phyloP scores from a whole-genome alignment of 1,140 invertebrate species.

The Zaprionus ghesquierei region DNA sequence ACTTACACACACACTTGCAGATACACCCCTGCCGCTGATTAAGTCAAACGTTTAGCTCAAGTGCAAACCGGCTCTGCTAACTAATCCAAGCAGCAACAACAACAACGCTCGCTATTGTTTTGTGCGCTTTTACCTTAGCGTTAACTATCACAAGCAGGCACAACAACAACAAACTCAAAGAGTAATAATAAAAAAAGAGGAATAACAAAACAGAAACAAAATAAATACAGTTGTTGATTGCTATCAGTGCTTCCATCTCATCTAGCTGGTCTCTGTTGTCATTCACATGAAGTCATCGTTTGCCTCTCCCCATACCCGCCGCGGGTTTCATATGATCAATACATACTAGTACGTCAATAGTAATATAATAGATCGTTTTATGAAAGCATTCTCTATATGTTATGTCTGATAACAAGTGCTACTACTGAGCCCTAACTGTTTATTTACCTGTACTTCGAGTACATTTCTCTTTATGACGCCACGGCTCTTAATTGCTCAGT shows the following conservation, averaged over 20 bases:
- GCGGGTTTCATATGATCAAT: not conserved
- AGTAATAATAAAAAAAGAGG: slow-evolving; percentile 14
- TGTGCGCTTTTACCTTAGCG: slow-evolving; percentile 15
- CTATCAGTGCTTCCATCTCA: slow-evolving; percentile 40
- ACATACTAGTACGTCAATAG: not conserved
- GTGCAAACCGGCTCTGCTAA: slow-evolving; percentile 71
- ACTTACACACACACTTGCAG: slow-evolving; percentile 19
- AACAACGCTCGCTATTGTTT: slow-evolving; percentile 31
- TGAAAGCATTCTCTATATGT: not conserved
- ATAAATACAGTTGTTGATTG: slow-evolving; percentile 41
- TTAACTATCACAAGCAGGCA: slow-evolving; percentile 23
- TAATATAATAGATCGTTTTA: not conserved
- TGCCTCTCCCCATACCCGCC: not conserved
- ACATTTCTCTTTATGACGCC: not conserved
- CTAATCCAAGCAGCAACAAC: slow-evolving; percentile 53
- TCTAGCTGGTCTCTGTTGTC: slow-evolving; percentile 9
- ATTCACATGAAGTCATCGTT: slow-evolving; percentile 50
- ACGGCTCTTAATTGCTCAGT: not conserved
- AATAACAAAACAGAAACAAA: slow-evolving; percentile 17
- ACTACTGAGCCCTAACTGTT: not conserved
- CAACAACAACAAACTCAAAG: slow-evolving; percentile 14
- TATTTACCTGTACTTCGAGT: not conserved
- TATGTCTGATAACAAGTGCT: not conserved
- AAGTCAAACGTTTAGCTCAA: slow-evolving; percentile 59
- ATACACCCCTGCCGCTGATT: slow-evolving; percentile 63